phyloP scores from a whole-genome alignment of 2,797 vertebrate species.

The Acipenser ruthenus region DNA sequence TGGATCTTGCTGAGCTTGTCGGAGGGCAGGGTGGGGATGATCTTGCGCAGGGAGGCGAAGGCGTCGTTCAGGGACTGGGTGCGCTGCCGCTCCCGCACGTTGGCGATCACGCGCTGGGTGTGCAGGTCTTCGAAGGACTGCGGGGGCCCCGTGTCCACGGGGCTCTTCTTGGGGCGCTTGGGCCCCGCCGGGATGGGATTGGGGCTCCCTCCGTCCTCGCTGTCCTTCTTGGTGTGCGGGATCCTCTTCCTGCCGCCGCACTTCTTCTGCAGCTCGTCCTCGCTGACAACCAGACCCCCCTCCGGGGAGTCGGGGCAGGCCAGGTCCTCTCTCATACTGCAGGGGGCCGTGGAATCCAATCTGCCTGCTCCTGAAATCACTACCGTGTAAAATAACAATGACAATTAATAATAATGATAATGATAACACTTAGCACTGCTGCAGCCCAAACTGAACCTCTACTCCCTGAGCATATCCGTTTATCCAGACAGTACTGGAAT shows the following conservation, averaged over 20 bases:
- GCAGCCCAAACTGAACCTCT: slow-evolving; percentile 6
- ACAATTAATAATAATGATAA: no score
- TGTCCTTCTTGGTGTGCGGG: slow-evolving; percentile 40
- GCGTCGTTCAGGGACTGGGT: slow-evolving; percentile 85
- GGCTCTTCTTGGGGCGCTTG: slow-evolving; percentile 68
- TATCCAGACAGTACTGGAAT: neutral
- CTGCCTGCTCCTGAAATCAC: no score
- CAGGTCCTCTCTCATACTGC: slow-evolving; percentile 72
- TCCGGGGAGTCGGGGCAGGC: slow-evolving; percentile 61
- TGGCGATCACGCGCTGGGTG: slow-evolving; percentile 75
- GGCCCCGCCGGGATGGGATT: slow-evolving; percentile 36
- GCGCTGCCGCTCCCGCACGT: slow-evolving; percentile 78
- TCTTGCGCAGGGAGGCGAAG: slow-evolving; percentile 78
- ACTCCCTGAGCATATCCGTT: slow-evolving; percentile 1
- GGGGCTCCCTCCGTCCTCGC: slow-evolving; percentile 49
- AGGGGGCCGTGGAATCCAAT: neutral
- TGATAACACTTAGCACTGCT: no score
- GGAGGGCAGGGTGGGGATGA: slow-evolving; percentile 82
- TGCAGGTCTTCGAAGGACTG: slow-evolving; percentile 70
- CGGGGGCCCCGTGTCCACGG: slow-evolving; percentile 24
- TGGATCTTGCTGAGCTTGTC: slow-evolving; percentile 94
- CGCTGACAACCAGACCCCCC: slow-evolving; percentile 58
- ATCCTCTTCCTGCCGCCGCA: slow-evolving; percentile 60
- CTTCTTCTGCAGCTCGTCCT: slow-evolving; percentile 60
- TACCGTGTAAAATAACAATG: no score